Percentiles rank a stretch among this genome's conserved stretches.
Conservation (phyloP, 1,140 invertebrate genomes). For the Neodiprion lecontei region DNA sequence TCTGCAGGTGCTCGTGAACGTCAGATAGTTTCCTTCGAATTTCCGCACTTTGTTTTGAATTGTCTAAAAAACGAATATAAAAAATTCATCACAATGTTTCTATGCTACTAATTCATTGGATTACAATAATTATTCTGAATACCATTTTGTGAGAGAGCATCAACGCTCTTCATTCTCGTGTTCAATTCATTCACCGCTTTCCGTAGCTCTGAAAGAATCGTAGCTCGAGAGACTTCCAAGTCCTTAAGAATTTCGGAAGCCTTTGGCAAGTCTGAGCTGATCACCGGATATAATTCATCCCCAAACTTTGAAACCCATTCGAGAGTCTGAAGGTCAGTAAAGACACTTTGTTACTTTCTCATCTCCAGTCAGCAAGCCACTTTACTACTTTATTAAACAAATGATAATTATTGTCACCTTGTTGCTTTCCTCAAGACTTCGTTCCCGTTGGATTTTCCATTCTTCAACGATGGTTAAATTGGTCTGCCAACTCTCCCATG, state of each 20-base stretch:
- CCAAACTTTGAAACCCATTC: slow-evolving; percentile 78
- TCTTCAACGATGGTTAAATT: slow-evolving; percentile 71
- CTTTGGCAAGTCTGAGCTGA: slow-evolving; percentile 69
- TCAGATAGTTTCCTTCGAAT: slow-evolving; percentile 69
- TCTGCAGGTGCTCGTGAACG: slow-evolving; percentile 71
- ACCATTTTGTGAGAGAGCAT: slow-evolving; percentile 60
- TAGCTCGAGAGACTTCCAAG: slow-evolving; percentile 68
- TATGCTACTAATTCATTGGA: not conserved
- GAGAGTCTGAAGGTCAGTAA: slow-evolving; percentile 68
- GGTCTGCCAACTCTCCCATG: slow-evolving; percentile 74
- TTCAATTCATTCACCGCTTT: slow-evolving; percentile 76
- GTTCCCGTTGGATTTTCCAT: slow-evolving; percentile 71
- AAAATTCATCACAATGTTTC: not conserved
- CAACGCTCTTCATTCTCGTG: slow-evolving; percentile 71
- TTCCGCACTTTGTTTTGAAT: slow-evolving; percentile 54
- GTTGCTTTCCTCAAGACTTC: slow-evolving; percentile 76
- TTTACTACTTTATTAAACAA: not conserved
- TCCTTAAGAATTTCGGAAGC: slow-evolving; percentile 65
- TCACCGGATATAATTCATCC: slow-evolving; percentile 78
- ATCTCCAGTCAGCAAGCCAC: too few species aligned
- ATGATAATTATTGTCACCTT: slow-evolving; percentile 63
- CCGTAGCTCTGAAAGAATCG: slow-evolving; percentile 69
- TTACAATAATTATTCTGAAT: slow-evolving; percentile 1
- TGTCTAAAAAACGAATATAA: slow-evolving; percentile 32
- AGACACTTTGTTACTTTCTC: slow-evolving; percentile 20